phyloP scores from a whole-genome alignment of 1,140 invertebrate genomes.

The Lanistes nyassanus region DNA sequence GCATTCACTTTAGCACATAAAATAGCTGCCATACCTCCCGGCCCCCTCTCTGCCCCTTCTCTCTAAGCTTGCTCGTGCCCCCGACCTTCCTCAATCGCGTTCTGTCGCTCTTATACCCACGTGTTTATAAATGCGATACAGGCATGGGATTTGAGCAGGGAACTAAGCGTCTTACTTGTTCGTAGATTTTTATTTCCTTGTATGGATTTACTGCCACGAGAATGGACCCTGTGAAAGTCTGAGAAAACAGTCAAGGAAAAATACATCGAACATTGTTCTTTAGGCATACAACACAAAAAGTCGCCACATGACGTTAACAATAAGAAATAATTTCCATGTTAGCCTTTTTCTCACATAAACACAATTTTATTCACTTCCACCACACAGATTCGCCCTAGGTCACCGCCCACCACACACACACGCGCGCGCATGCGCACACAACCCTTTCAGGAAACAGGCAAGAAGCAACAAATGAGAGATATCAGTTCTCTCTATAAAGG shows the following conservation, averaged over 20 bases:
- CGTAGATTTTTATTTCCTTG: constrained; percentile 81
- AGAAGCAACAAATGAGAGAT: too few species aligned
- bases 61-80: neutral
- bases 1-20: too few species aligned
- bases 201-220: constrained; percentile 98
- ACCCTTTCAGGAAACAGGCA: too few species aligned
- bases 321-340: neutral
- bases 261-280: too few species aligned
- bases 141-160: neutral
- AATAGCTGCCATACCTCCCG: too few species aligned
- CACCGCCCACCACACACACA: neutral
- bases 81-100: neutral
- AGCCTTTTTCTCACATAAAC: neutral
- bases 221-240: constrained; percentile 98
- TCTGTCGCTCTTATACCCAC: neutral
- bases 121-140: neutral
- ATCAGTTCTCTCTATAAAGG: too few species aligned
- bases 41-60: too few species aligned
- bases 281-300: too few species aligned
- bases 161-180: constrained; percentile 78
- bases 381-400: neutral
- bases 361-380: neutral
- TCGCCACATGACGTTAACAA: neutral
- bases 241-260: constrained; percentile 64
- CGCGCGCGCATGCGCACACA: constrained; percentile 1